Percentiles rank a stretch among this genome's conserved stretches.
Evolutionary conservation across 2,113 vertebrate species (phyloP).

Genomic region (Chitala chitala): DNA sequence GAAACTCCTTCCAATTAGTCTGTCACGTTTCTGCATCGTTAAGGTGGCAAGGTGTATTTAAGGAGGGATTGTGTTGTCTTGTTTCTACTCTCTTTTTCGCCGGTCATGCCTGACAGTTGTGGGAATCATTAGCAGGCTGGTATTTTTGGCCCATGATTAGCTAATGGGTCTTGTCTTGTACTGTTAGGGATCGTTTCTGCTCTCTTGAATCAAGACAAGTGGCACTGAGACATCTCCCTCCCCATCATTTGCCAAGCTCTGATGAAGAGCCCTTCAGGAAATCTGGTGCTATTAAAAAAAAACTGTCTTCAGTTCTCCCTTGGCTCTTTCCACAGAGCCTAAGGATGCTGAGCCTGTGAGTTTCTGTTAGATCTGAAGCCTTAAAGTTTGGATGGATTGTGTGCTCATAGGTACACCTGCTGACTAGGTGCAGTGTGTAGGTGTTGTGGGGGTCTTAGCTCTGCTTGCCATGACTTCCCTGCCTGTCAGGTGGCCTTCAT

Average conservation of each 20-base stretch:
- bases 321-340: neutral
- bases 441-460: no score
- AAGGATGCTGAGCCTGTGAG: neutral
- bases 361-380: neutral
- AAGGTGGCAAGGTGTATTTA: neutral
- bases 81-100: neutral
- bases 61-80: neutral
- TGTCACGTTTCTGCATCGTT: no score
- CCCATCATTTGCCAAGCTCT: neutral
- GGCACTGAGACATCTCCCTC: neutral
- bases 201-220: conserved; percentile 19
- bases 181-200: neutral
- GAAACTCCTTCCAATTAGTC: no score
- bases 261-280: neutral
- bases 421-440: no score
- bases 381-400: neutral
- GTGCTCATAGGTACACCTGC: no score
- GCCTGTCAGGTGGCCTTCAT: neutral
- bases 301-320: neutral
- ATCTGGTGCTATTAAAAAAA: neutral
- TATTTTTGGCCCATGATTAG: neutral
- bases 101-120: neutral
- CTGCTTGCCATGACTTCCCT: neutral
- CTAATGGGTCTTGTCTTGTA: neutral
- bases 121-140: neutral